These are phyloP conservation scores for Aradophagus sp. DNA, from an alignment of 1,140 invertebrate genomes.

Conservation along the genomic window DNA sequence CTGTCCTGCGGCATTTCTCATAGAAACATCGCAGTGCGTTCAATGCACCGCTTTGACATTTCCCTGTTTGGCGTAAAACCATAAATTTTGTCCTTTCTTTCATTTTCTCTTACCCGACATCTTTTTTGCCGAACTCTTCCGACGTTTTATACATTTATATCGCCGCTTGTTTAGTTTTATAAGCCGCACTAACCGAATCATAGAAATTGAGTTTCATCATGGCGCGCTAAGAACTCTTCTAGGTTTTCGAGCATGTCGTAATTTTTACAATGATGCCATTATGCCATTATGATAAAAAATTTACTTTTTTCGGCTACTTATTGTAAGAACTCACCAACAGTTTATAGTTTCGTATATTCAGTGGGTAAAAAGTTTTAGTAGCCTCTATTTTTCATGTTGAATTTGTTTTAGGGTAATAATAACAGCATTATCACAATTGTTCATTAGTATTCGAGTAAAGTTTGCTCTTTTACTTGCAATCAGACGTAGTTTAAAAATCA, in stretches of 20 bases:
- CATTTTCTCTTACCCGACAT: background rate
- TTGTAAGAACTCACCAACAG: no score
- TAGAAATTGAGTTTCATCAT: conserved; percentile 19
- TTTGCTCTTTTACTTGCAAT: no score
- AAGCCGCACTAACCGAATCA: conserved; percentile 30
- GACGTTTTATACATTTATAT: conserved; percentile 58
- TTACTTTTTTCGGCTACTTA: background rate
- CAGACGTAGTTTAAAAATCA: no score
- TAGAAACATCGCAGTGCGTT: conserved; percentile 41
- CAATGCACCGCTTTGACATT: conserved; percentile 31
- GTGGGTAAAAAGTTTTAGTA: no score
- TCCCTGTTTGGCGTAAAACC: conserved; percentile 38
- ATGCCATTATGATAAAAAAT: no score
- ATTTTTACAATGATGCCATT: conserved; percentile 13
- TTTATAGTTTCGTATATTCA: no score
- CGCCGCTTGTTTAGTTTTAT: conserved; percentile 56
- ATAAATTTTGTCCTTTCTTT: conserved; percentile 53
- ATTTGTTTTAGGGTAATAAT: no score
- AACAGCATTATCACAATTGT: no score
- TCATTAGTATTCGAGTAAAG: no score
- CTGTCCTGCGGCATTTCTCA: conserved; percentile 42
- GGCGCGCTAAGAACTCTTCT: conserved; percentile 12
- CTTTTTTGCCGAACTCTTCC: conserved; percentile 40
- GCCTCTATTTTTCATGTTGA: no score
- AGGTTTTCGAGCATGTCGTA: conserved; percentile 5